Evolutionary conservation across 2,113 vertebrate species (phyloP), one percentile per base, ranked within the genome.

Genomic region (Recurvirostra avosetta): DNA sequence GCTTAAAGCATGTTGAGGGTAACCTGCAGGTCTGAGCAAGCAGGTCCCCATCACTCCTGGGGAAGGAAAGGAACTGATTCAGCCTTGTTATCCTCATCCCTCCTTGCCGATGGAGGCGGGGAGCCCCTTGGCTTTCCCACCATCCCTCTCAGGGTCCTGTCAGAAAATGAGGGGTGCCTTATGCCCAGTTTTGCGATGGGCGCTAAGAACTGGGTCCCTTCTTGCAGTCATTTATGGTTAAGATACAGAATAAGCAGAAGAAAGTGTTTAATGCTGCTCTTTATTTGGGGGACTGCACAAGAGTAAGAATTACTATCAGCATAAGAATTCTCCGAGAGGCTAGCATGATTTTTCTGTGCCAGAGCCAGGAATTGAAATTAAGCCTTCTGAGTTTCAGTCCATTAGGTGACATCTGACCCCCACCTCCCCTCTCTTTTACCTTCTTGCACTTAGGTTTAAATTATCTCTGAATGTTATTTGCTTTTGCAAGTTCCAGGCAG

Each of bases 311-410:
- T 94, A 63, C 65, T 84, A 20, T 67, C 59, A 74, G 55, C 26
- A 3, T 59, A 94, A 86, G 86, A 84, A 62, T 96, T 94, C 94
- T 87, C 89, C 95, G 86, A 95, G 79, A 83, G 17, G 32, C 32
- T 91, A 87, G 65, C 43, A 58, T 89, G 94, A 71, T 32, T 91
- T 80, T 89, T 89, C 56, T 89, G 65, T 91, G 65, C 61, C 16
- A 55, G 65, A 92, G 91, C 61, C 86, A 91, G 91, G 79, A 91
- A 89, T 81, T 89, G 81, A 89, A 91, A 81, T 85, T 19, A 78
- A 95, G 18, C 32, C 6, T 55, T 71, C 53, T 75, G 58, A 82
- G 34, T 87, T 47, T 92, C 65, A 72, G 79, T 80, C 91, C 67
- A 76, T 84, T 85, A 52, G 77, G 66, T 93, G 32, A 43, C 49